Percentiles rank a stretch among this genome's conserved stretches.
These are phyloP conservation scores for Yoshiicerus persimilis DNA, from an alignment of 1,140 invertebrate genomes.

Conservation along the genomic window DNA sequence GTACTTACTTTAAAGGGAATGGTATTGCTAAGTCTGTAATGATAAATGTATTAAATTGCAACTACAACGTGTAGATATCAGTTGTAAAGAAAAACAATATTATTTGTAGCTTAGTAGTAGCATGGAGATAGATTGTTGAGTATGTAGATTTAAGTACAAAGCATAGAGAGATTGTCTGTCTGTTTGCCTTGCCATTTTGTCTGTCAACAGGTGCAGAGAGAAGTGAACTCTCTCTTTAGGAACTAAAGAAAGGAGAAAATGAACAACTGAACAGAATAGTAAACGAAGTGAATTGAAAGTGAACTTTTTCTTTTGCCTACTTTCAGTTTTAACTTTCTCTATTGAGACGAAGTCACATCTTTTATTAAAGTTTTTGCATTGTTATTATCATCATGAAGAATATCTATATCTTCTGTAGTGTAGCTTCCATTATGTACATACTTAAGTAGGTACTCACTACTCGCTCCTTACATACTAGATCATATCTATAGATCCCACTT, in stretches of 20 bases:
- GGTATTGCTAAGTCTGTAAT: too few relatives aligned
- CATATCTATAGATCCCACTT: not conserved
- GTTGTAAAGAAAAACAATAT: not conserved
- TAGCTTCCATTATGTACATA: not conserved
- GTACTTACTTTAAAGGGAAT: too few relatives aligned
- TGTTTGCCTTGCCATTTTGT: not conserved
- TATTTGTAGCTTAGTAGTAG: not conserved
- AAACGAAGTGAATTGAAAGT: slow-evolving; percentile 9
- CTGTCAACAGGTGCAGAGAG: slow-evolving; percentile 37
- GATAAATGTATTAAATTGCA: too few relatives aligned
- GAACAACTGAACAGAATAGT: slow-evolving; percentile 1
- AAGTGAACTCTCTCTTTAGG: slow-evolving; percentile 24
- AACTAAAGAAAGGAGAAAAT: not conserved
- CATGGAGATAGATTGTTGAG: not conserved
- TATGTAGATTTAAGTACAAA: not conserved
- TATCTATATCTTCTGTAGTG: not conserved
- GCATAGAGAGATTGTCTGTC: not conserved
- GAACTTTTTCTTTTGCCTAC: slow-evolving; percentile 9
- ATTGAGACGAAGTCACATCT: slow-evolving; percentile 32
- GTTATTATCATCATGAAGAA: slow-evolving; percentile 34
- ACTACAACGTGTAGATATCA: too few relatives aligned
- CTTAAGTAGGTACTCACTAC: not conserved
- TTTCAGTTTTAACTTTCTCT: slow-evolving; percentile 39
- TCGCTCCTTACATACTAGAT: not conserved
- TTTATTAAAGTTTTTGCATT: slow-evolving; percentile 45